Base-by-base conservation (phyloP, 2,888 invertebrate genomes). In the Drosophila peninsularis region DNA sequence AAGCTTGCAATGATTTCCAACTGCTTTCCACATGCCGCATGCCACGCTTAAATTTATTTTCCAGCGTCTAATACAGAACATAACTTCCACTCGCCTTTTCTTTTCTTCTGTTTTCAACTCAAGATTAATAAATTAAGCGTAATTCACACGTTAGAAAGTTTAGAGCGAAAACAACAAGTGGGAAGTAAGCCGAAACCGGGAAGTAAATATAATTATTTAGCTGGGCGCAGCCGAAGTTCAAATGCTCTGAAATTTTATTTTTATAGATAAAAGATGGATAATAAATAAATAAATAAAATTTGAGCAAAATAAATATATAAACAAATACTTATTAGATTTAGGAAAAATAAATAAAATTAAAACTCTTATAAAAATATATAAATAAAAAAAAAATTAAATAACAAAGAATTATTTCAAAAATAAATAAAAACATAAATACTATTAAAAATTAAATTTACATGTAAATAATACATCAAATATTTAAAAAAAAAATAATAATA, bases 41-140 rank as follows among this genome's bases (percentile, higher is more conserved):
- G 41, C 54, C 42, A 50, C 54, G n/a, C 30, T 49, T 34, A 53
- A 71, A 75, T 70, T 72, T 60, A 72, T 70, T 79, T 77, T 72
- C 69, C 63, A 57, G 67, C 64, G 49, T 71, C 65, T 78, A 64
- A 71, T 66, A 54, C 62, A 30, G 30, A 53, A 52, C 62, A 54
- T 76, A 80, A 76, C 70, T 68, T 34, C 3, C 1, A 14, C n/a
- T 45, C 9, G 24, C 11, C 36, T 5, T 21, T 21, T 14, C 7
- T 32, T 45, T 9, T 9, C 21, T 21, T 1, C 7, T 30, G n/a
- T 36, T 30, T 37, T 32, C 37, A 58, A 50, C 60, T 42, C 9
- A 21, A 58, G 45, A 66, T 71, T 76, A 80, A 80, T 82, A 83
- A 82, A 72, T 78, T 74, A 72, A 68, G 45, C 30, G 41, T 63